phyloP scores from a whole-genome alignment of 2,797 vertebrate genomes.

The Acropternis orthonyx region DNA sequence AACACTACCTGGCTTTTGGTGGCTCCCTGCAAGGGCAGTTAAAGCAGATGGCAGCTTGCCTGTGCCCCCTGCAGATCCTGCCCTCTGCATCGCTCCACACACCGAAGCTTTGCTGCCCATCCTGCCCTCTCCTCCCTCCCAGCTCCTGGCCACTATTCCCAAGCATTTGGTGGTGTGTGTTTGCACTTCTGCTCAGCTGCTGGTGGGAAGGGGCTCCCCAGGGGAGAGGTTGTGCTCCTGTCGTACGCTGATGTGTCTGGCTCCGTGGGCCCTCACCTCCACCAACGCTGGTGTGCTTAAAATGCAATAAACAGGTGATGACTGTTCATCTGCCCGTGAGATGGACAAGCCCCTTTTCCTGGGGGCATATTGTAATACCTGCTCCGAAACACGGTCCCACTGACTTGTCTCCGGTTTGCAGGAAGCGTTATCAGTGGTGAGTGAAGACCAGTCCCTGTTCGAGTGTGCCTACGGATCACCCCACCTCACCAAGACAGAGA shows the following conservation, averaged over 20 bases:
- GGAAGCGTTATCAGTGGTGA: constrained; percentile 90
- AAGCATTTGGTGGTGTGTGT: not conserved
- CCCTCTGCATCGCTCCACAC: not conserved
- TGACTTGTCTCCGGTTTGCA: constrained; percentile 48
- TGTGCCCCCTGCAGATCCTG: accelerated
- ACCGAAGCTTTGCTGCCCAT: accelerated
- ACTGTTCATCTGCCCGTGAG: accelerated
- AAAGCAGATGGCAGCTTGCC: not conserved
- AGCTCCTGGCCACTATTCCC: not conserved
- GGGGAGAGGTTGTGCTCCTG: not conserved
- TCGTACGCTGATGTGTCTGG: not conserved
- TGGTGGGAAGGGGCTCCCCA: not conserved
- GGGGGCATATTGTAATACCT: not conserved
- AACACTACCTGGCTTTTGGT: not conserved
- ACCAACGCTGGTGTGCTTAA: not conserved
- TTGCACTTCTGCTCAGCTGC: not conserved
- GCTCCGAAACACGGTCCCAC: not conserved
- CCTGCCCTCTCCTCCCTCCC: not conserved
- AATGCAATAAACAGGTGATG: not conserved
- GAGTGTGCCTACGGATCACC: constrained; percentile 87
- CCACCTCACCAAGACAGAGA: constrained; percentile 83
- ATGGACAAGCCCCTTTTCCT: not conserved
- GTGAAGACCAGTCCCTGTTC: constrained; percentile 87
- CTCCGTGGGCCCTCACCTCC: not conserved
- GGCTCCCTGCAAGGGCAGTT: not conserved